Evolutionary conservation across 2,113 vertebrate genomes (phyloP), one percentile per base, ranked within the genome.

Genomic region (Lycaon pictus): DNA sequence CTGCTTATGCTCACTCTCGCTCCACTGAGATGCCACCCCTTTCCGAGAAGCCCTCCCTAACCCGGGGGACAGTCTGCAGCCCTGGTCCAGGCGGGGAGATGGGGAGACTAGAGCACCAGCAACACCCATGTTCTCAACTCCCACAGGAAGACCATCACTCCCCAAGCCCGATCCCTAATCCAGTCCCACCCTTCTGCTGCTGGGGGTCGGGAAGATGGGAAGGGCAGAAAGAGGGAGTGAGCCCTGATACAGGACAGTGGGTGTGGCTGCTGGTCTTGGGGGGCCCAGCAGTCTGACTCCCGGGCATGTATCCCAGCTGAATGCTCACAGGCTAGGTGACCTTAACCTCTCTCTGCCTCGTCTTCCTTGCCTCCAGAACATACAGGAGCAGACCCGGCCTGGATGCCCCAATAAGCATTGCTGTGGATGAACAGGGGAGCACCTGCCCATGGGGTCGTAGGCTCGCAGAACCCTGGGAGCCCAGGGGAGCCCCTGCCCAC

Each of bases 361-460:
- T 23, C 62, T 35, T 56, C 53, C 43, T 32, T 63, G 20, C 55
- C 82, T 79, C 29, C 43, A 4, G 69, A 48, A 15, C 22, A 32
- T 32, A 9, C 62, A 11, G 69, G 69, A 12, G 17, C 13, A n/a
- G 65, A 9, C 55, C 29, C 11, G 11, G n/a, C 1, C 2, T 1
- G 32, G 84, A 51, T 1, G 0, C 32, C 83, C 35, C 37, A 7
- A 6, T 13, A 25, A 37, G 60, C 5, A 16, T 32, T 2, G 1
- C 5, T 9, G 7, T 6, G 22, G 88, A 29, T 20, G 29, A 63
- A 63, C 37, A 23, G 83, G 74, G n/a, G 83, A 60, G 51, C 19
- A 0, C 0, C 1, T 23, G 8, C 7, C 48, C 56, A 12, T 0
- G 2, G 35, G 7, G 55, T 43, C 80, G 19, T 0, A 2, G 93